Conservation (phyloP, 2,797 vertebrate species). For the Fistularia tabacaria region DNA sequence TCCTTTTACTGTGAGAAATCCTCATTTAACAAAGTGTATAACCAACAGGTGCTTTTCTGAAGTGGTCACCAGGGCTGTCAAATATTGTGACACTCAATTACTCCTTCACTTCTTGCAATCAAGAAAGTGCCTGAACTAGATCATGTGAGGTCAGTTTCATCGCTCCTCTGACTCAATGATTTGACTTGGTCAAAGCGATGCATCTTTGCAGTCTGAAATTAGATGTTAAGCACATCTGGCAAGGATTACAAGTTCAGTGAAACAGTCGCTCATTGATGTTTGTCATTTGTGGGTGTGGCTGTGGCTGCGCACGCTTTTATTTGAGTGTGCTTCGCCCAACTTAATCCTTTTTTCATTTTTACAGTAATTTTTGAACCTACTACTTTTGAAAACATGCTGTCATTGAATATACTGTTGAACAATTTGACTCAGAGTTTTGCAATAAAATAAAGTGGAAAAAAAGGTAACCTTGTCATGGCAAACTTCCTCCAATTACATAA, state of each 20-base stretch:
- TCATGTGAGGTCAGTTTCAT: slow-evolving; percentile 36
- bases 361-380: no score
- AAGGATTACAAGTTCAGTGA: slow-evolving; percentile 21
- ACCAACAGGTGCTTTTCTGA: slow-evolving; percentile 47
- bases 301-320: background rate
- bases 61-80: slow-evolving; percentile 52
- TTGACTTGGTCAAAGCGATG: slow-evolving; percentile 40
- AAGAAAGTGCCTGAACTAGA: slow-evolving; percentile 30
- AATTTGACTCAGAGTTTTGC: no score
- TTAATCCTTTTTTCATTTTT: no score
- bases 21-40: slow-evolving; percentile 34
- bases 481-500: no score
- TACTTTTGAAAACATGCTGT: no score
- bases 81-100: slow-evolving; percentile 66
- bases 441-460: no score
- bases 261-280: slow-evolving; percentile 9
- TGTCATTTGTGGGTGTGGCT: slow-evolving; percentile 8
- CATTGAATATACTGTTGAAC: no score
- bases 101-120: slow-evolving; percentile 46
- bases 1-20: slow-evolving; percentile 37
- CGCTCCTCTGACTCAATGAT: slow-evolving; percentile 39
- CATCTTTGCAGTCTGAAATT: slow-evolving; percentile 36
- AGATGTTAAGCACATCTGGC: slow-evolving; percentile 45
- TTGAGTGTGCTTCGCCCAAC: background rate
- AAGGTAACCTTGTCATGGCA: no score